Conservation (phyloP, 2,888 invertebrate species). For the Melieria omissa region DNA sequence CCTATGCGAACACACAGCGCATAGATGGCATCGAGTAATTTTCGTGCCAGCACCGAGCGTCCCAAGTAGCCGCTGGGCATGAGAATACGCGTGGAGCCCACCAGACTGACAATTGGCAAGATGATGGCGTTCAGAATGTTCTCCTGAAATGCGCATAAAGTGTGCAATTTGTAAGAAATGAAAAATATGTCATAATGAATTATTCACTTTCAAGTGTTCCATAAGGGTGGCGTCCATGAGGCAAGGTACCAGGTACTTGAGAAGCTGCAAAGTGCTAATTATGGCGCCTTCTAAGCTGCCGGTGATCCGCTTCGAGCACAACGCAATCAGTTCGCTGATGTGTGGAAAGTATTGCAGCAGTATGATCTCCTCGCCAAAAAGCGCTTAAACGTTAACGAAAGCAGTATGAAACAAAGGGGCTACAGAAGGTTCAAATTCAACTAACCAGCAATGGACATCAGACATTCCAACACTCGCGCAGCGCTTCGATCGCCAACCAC, state of each 20-base stretch:
- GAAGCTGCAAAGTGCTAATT: constrained; percentile 82
- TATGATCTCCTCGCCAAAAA: constrained; percentile 90
- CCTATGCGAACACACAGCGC: constrained; percentile 82
- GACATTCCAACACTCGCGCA: constrained; percentile 87
- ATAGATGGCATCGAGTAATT: constrained; percentile 84
- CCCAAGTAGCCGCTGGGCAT: constrained; percentile 86
- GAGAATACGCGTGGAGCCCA: constrained; percentile 80
- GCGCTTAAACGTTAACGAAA: constrained; percentile 67
- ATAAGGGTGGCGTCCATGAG: constrained; percentile 86
- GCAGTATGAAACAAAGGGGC: not conserved
- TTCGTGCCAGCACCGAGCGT: constrained; percentile 80
- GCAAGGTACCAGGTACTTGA: constrained; percentile 83
- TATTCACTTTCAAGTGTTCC: constrained; percentile 82
- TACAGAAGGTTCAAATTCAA: not conserved
- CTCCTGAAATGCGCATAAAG: constrained; percentile 71
- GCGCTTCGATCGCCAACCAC: constrained; percentile 85
- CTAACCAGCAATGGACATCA: constrained; percentile 86
- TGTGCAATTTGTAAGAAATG: not conserved
- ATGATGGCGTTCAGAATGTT: constrained; percentile 85
- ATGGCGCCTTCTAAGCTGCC: constrained; percentile 88
- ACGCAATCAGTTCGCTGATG: constrained; percentile 84
- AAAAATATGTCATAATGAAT: not conserved
- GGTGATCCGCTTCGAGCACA: constrained; percentile 84
- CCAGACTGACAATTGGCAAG: constrained; percentile 82
- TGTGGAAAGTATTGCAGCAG: constrained; percentile 91